Evolutionary conservation across 1,140 invertebrate species (phyloP).

Genomic region (Euschistus heros): DNA sequence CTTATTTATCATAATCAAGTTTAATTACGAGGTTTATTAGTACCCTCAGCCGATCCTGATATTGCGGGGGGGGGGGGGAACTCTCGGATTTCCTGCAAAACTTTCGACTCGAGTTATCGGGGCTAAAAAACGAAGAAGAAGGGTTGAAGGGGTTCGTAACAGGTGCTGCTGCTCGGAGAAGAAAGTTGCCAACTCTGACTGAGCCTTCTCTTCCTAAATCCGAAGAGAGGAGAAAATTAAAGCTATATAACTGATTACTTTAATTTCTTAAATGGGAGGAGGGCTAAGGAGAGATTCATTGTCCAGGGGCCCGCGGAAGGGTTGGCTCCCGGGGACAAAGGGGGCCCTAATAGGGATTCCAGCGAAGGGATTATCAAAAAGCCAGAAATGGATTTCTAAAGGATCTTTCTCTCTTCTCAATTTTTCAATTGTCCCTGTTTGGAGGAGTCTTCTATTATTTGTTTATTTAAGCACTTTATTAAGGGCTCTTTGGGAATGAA

Average conservation of each 20-base stretch:
- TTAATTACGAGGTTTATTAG: conserved; percentile 15
- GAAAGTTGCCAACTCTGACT: too few species aligned
- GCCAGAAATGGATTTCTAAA: too few species aligned
- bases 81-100: background rate
- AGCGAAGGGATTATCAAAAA: too few species aligned
- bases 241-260: conserved; percentile 13
- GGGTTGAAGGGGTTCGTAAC: conserved; percentile 1
- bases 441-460: too few species aligned
- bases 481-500: too few species aligned
- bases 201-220: background rate
- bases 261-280: conserved; percentile 10
- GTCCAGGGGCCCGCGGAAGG: background rate
- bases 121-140: background rate
- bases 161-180: background rate
- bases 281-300: background rate
- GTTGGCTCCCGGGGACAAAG: too few species aligned
- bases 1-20: conserved; percentile 18
- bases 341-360: background rate
- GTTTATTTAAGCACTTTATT: too few species aligned
- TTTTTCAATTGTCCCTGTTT: too few species aligned
- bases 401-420: too few species aligned
- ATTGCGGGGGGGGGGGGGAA: background rate
- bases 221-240: conserved; percentile 4
- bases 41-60: background rate
- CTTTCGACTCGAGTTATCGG: background rate